Evolutionary conservation across 2,888 invertebrate genomes (phyloP).

Genomic region (Cynaeus angustus): DNA sequence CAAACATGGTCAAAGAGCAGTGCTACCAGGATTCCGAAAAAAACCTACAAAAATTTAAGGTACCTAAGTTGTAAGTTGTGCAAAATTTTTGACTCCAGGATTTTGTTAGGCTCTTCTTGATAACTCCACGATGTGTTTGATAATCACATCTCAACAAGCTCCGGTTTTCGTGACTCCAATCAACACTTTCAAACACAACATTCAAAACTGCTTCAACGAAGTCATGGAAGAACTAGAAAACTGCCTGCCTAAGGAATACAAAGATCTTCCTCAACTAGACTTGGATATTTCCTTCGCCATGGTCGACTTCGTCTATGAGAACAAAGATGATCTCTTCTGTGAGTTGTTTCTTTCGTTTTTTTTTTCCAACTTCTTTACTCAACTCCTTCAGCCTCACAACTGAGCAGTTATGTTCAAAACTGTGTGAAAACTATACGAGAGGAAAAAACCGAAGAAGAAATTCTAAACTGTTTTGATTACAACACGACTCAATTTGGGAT

Average conservation of each 20-base stretch:
- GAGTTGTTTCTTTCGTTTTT: constrained; percentile 1
- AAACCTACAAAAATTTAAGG: background rate
- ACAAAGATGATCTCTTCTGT: constrained; percentile 23
- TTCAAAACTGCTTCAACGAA: constrained; percentile 9
- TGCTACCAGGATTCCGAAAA: background rate
- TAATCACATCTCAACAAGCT: background rate
- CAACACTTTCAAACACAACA: constrained; percentile 15
- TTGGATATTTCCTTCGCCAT: constrained; percentile 5
- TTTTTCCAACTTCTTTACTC: background rate
- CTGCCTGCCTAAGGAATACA: constrained; percentile 15
- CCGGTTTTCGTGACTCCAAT: constrained; percentile 10
- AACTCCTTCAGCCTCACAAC: constrained; percentile 16
- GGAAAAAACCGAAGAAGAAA: background rate
- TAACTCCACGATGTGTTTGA: constrained; percentile 7
- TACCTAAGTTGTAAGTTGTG: background rate
- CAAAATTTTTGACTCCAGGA: too few relatives aligned
- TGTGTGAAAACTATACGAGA: background rate
- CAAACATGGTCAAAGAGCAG: constrained; percentile 4
- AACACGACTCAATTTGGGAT: background rate
- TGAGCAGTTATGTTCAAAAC: background rate
- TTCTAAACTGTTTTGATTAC: background rate
- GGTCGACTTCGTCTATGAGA: constrained; percentile 15
- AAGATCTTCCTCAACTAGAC: constrained; percentile 18
- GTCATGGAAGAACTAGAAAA: constrained; percentile 13
- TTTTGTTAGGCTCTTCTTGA: constrained; percentile 11